Evolutionary conservation across 2,113 vertebrate species (phyloP).

Genomic region (Psilopogon haemacephalus): DNA sequence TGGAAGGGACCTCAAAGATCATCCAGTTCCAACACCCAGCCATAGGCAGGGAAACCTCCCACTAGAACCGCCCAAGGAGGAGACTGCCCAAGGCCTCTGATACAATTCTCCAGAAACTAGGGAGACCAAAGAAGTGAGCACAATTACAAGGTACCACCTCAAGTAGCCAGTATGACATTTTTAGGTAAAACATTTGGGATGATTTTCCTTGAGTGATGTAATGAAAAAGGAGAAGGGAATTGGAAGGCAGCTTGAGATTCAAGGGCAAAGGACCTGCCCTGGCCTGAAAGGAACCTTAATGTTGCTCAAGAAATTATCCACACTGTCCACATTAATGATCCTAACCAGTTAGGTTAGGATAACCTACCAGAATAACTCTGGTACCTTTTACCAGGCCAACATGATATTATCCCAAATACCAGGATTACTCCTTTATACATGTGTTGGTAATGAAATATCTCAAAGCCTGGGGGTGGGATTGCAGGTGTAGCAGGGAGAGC

Average conservation of each 20-base stretch:
- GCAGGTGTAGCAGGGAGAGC: not conserved
- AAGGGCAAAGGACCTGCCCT: not conserved
- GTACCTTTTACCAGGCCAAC: not conserved
- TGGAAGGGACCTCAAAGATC: too few relatives aligned
- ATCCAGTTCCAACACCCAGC: too few relatives aligned
- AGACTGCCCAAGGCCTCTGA: too few relatives aligned
- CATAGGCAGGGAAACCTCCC: too few relatives aligned
- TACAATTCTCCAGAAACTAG: not conserved
- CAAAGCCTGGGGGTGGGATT: not conserved
- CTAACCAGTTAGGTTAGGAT: not conserved
- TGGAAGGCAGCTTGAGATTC: not conserved
- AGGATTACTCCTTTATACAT: not conserved
- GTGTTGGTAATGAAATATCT: not conserved
- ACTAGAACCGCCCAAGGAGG: too few relatives aligned
- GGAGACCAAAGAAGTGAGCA: not conserved
- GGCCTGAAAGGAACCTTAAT: not conserved
- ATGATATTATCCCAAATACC: not conserved
- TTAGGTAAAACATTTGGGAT: not conserved
- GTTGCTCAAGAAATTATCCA: not conserved
- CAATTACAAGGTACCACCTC: not conserved
- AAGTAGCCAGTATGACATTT: not conserved
- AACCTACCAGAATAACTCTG: not conserved
- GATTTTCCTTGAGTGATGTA: not conserved
- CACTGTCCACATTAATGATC: not conserved
- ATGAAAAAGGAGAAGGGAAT: not conserved